Evolutionary conservation across 2,888 invertebrate species (phyloP), one percentile per base, ranked within the genome.

Genomic region (Drosophila helvetica): DNA sequence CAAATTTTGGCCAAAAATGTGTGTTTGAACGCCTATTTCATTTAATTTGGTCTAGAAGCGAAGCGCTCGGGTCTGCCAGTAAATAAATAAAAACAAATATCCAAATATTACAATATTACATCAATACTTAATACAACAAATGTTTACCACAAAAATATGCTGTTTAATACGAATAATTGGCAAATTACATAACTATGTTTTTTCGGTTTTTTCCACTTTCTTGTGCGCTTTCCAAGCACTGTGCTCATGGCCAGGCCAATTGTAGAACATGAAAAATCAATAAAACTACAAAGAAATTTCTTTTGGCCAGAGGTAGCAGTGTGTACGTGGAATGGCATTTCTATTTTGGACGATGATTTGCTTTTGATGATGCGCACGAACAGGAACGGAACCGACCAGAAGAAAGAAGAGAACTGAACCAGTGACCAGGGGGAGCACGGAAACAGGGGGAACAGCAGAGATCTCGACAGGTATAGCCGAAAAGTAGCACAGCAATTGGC

Each of bases 401-500:
- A 51, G 30, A 33, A 60, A 19, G 47, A 42, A 47, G 54, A 54
- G 22, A 18, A 42, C n/a, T 15, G 38, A 43, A 15, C 38, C 43
- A 61, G 51, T 64, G 57, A 47, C 46, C 60, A 53, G 65, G 54
- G 63, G 64, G 53, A 58, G 59, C 58, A 33, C 12, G 38, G 38
- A 0, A 53, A 47, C 45, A 22, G 38, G 38, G 56, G 57, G 45
- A 43, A 48, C 7, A 54, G 30, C 33, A 19, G 55, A 25, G 55
- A 53, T 42, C 22, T 19, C 55, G 18, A 19, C 42, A 19, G 30
- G 50, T 42, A 43, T 63, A 64, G 56, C 12, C 30, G 22, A 80
- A 82, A 82, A 86, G 80, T 83, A 86, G 86, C 80, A 86, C 83
- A 87, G 79, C 83, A 87, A 86, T 85, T 87, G 84, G 88, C 86